A percentile compares a stretch with the other conserved stretches of the same genome.
Conservation (phyloP, 2,888 invertebrate genomes). For the Cheilosia pagana region DNA sequence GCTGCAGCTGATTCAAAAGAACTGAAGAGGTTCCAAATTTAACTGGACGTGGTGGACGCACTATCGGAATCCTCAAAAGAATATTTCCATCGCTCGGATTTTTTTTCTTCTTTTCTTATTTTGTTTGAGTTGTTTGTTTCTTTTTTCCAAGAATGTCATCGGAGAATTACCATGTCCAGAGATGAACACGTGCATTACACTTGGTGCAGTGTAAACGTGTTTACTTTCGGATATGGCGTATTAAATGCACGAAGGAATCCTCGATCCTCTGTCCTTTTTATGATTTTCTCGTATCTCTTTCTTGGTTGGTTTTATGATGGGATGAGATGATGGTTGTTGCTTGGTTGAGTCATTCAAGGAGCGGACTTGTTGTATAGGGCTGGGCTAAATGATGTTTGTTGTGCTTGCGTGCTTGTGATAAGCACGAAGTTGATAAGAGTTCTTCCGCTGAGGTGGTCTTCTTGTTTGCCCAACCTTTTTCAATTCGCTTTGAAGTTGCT, state of each 20-base stretch:
- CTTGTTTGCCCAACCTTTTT: constrained; percentile 67
- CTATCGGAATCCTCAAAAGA: constrained; percentile 72
- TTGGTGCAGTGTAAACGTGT: constrained; percentile 64
- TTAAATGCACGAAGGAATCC: constrained; percentile 43
- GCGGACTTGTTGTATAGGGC: constrained; percentile 61
- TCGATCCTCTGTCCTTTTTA: constrained; percentile 43
- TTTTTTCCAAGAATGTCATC: constrained; percentile 70
- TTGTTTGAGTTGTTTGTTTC: constrained; percentile 14
- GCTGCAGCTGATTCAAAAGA: constrained; percentile 20
- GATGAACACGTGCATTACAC: constrained; percentile 73
- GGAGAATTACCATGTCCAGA: constrained; percentile 73
- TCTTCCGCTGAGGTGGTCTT: constrained; percentile 62
- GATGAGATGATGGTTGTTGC: constrained; percentile 19
- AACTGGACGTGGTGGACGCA: constrained; percentile 57
- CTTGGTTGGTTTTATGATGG: constrained; percentile 45
- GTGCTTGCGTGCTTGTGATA: constrained; percentile 52
- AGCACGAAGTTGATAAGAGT: constrained; percentile 63
- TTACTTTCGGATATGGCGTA: constrained; percentile 56
- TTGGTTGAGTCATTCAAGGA: constrained; percentile 47
- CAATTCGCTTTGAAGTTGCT: constrained; percentile 34
- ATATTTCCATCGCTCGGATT: constrained; percentile 39
- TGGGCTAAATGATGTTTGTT: constrained; percentile 61
- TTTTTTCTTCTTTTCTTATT: constrained; percentile 13
- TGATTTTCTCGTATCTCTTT: constrained; percentile 14
- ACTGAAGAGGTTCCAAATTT: constrained; percentile 35